Conservation (phyloP, 2,888 invertebrate genomes). For the Sussaba pulchella region DNA sequence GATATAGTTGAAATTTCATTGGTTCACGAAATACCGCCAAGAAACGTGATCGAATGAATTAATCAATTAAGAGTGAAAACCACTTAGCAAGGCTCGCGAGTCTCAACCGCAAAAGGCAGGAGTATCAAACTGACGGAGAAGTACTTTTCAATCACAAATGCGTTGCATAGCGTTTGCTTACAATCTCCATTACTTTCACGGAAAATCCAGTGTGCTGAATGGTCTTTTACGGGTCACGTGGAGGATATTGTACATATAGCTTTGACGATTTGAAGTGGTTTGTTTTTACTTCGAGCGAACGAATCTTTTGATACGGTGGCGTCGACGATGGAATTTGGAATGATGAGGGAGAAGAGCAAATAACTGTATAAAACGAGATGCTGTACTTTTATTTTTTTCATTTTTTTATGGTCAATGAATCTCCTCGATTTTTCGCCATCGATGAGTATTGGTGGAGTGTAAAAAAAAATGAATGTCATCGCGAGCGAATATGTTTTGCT, state of each 20-base stretch:
- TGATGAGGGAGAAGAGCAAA: constrained; percentile 5
- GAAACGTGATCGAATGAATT: too few relatives aligned
- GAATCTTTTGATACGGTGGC: constrained; percentile 1
- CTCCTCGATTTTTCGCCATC: constrained; percentile 32
- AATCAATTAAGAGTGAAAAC: too few relatives aligned
- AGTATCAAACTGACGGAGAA: too few relatives aligned
- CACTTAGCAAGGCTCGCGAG: too few relatives aligned
- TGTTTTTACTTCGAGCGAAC: constrained; percentile 6
- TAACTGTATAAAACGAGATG: constrained; percentile 12
- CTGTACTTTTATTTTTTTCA: neutral
- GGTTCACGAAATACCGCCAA: too few relatives aligned
- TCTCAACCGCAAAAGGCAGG: too few relatives aligned
- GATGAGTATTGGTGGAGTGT: constrained; percentile 39
- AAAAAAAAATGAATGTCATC: constrained; percentile 41
- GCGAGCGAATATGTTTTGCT: constrained; percentile 30
- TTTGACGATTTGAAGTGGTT: constrained; percentile 33
- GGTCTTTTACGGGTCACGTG: too few relatives aligned
- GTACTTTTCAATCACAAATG: too few relatives aligned
- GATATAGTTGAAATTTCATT: too few relatives aligned
- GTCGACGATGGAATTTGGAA: constrained; percentile 8
- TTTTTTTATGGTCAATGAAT: constrained; percentile 5
- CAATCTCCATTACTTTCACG: too few relatives aligned
- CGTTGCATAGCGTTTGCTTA: too few relatives aligned
- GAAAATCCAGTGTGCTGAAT: too few relatives aligned
- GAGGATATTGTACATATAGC: neutral